These are phyloP conservation scores for Sycophila texana DNA, from an alignment of 2,888 invertebrate species.

Conservation along the genomic window DNA sequence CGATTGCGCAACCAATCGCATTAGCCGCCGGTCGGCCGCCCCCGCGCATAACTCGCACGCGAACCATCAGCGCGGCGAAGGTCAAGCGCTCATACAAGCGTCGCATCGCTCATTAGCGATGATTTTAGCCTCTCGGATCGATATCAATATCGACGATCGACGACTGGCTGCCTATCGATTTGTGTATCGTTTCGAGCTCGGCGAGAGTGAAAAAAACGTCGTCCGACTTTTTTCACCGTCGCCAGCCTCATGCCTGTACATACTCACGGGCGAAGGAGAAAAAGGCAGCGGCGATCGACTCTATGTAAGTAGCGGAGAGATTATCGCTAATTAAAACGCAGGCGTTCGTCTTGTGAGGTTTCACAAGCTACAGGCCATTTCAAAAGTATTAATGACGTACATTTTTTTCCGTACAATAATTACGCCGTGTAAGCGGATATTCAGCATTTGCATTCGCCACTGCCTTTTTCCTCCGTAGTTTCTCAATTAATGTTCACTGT, in stretches of 20 bases:
- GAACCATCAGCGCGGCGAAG: constrained; percentile 54
- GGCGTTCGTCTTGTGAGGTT: constrained; percentile 9
- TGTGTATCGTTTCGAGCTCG: constrained; percentile 10
- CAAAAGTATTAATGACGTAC: constrained; percentile 24
- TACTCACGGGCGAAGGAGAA: background rate
- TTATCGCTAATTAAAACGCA: constrained; percentile 18
- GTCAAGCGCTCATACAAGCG: constrained; percentile 51
- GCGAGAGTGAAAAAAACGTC: too few relatives aligned
- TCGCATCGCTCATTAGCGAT: constrained; percentile 46
- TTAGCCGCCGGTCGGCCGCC: constrained; percentile 49
- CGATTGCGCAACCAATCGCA: constrained; percentile 65
- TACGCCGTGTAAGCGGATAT: constrained; percentile 10
- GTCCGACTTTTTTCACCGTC: too few relatives aligned
- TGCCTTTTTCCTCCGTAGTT: background rate
- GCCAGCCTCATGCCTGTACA: too few relatives aligned
- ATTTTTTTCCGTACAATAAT: constrained; percentile 12
- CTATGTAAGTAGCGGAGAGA: background rate
- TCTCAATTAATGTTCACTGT: background rate
- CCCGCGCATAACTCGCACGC: background rate
- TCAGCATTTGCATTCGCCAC: background rate
- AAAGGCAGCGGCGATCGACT: background rate
- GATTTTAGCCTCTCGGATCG: constrained; percentile 18
- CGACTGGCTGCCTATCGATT: constrained; percentile 18
- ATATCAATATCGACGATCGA: constrained; percentile 20
- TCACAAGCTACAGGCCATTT: background rate